Evolutionary conservation across 2,888 invertebrate genomes (phyloP), one percentile per base, ranked within the genome.

Genomic region (Lasioglossum zephyrum): DNA sequence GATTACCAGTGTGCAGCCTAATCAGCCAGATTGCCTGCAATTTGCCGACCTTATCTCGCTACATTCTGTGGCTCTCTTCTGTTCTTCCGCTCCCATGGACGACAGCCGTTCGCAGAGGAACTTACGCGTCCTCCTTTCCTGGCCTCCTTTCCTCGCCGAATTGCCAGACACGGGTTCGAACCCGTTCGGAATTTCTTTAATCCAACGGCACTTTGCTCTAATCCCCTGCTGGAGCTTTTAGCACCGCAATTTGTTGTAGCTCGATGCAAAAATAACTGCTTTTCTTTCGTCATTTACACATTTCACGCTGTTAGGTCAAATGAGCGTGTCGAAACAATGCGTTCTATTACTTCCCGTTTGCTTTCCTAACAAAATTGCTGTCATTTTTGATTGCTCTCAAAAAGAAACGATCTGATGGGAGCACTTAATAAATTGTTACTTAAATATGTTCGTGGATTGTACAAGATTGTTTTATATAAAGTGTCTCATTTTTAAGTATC

Each of bases 21-120:
- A 94, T 94, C 94, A 94, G 90, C 93, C 90, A 92, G 94, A 94
- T 94, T 94, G 94, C 92, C 90, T 90, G 93, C 93, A 94, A 94
- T 94, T 94, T 93, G 90, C 93, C 92, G 88, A 91, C 92, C 93
- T 94, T 94, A 93, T 93, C 92, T 92, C 87, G 90, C 74, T 85
- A 85, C 85, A 87, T 83, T 79, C 72, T 80, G 57, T 73, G 44
- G 75, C 77, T 72, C 75, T 70, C 69, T 66, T 79, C 77, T 79
- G 83, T 89, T 89, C 89, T 91, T 88, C 88, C 84, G 78, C 47
- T 49, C 69, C 44, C 73, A 39, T 72, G 69, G 79, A 72, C 85
- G 47, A 84, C 83, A 53, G 77, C 57, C 66, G 36, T 69, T 74
- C 75, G 31, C 66, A 69, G 11, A 53, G 36, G 1, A n/a, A 3